Base-by-base conservation (phyloP, 2,888 invertebrate species). In the Abrostola tripartita region DNA sequence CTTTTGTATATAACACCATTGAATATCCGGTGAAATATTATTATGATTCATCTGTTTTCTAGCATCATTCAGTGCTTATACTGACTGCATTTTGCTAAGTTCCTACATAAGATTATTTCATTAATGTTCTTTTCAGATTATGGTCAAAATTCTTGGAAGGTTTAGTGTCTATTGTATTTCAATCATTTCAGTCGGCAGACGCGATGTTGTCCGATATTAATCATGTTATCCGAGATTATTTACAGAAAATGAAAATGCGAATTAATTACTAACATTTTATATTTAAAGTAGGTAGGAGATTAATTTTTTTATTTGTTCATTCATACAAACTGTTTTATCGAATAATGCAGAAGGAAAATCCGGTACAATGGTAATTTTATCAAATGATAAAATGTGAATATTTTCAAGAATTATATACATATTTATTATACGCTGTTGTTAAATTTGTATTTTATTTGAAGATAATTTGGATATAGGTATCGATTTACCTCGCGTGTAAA, bases 401-500 rank as follows among this genome's bases (percentile, higher is more conserved):
- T 49, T 52, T 44, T 52, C 51, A 50, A 24, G 57, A 74, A 61
- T 74, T 61, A n/a, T n/a, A n/a, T n/a, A n/a, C n/a, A n/a, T n/a
- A n/a, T n/a, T n/a, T n/a, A n/a, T n/a, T n/a, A n/a, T n/a, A n/a
- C n/a, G n/a, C n/a, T n/a, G n/a, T n/a, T n/a, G n/a, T n/a, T n/a
- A n/a, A n/a, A n/a, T n/a, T 6, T 6, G 11, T 11, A 37, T 38
- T 35, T 11, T 50, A n/a, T 35, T 11, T 10, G 51, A 47, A 71
- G 56, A 52, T 62, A 55, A 67, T 68, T 69, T 67, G 37, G 60
- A 66, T 71, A 49, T 65, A n/a, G n/a, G n/a, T n/a, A 80, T 76
- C 61, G 73, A 76, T 80, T 71, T 73, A 72, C 69, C 62, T 79
- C 74, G 74, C 68, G 78, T 77, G 68, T 78, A 65, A 42, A 50